Conservation (phyloP, 2,797 vertebrate genomes). For the Mareca strepera region DNA sequence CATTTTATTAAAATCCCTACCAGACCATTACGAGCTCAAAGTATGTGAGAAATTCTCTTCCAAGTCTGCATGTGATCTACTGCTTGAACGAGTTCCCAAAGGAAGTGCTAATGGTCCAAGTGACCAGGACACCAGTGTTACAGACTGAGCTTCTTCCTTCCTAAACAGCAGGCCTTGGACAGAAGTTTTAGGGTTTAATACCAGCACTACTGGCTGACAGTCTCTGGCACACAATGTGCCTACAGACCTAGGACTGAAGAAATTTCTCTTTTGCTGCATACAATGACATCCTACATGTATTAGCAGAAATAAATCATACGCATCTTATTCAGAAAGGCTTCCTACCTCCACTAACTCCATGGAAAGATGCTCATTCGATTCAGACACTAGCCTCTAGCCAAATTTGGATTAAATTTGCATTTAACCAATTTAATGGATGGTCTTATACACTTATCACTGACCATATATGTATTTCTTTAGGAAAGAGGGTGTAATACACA, state of each 20-base stretch:
- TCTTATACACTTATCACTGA: not conserved
- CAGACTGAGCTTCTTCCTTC: not conserved
- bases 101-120: not conserved
- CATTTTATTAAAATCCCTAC: conserved; percentile 22
- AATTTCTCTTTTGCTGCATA: not conserved
- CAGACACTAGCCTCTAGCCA: not conserved
- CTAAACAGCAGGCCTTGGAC: conserved; percentile 12
- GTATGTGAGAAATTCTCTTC: conserved; percentile 24
- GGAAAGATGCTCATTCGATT: not conserved
- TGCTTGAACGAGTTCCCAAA: conserved; percentile 1
- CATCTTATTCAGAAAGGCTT: not conserved
- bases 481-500: not conserved
- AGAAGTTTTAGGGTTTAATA: not conserved
- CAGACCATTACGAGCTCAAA: not conserved
- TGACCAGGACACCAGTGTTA: not conserved
- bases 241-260: not conserved
- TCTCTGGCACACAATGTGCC: not conserved
- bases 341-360: not conserved
- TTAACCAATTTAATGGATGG: not conserved
- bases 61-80: conserved; percentile 11
- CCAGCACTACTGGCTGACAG: not conserved
- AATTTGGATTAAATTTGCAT: not conserved
- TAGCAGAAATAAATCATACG: not conserved
- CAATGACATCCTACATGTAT: not conserved
- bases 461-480: not conserved